Conservation (phyloP, 1,140 invertebrate genomes). For the Drosophila cardini region DNA sequence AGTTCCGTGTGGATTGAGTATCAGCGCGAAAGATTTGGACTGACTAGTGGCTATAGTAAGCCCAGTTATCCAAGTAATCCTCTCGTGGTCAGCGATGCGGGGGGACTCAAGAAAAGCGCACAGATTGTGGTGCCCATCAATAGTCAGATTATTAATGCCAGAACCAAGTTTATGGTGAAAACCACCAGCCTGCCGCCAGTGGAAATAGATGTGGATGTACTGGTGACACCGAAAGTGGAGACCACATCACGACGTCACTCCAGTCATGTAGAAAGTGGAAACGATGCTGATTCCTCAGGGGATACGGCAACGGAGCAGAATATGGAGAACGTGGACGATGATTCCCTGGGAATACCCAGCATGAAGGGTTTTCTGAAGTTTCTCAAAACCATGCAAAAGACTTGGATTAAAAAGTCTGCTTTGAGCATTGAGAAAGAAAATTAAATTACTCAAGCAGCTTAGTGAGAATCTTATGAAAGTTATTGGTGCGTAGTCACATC, state of each 20-base stretch:
- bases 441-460: conserved; percentile 86
- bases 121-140: conserved; percentile 46
- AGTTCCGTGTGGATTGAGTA: conserved; percentile 75
- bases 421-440: conserved; percentile 86
- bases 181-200: conserved; percentile 27
- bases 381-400: conserved; percentile 85
- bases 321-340: conserved; percentile 28
- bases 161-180: conserved; percentile 39
- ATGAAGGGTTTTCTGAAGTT: conserved; percentile 84
- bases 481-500: conserved; percentile 85
- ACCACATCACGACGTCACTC: conserved; percentile 65
- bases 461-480: conserved; percentile 86
- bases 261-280: conserved; percentile 32
- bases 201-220: conserved; percentile 23
- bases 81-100: conserved; percentile 40
- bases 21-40: conserved; percentile 69
- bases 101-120: conserved; percentile 43
- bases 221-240: conserved; percentile 63
- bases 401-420: conserved; percentile 86
- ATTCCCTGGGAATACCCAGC: conserved; percentile 53
- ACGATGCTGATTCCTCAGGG: conserved; percentile 12
- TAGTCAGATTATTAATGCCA: conserved; percentile 42
- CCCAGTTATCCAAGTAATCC: conserved; percentile 19
- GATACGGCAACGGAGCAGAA: conserved; percentile 46
- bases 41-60: conserved; percentile 32